phyloP scores from a whole-genome alignment of 2,797 vertebrate species.

The Kryptolebias ocellatus region DNA sequence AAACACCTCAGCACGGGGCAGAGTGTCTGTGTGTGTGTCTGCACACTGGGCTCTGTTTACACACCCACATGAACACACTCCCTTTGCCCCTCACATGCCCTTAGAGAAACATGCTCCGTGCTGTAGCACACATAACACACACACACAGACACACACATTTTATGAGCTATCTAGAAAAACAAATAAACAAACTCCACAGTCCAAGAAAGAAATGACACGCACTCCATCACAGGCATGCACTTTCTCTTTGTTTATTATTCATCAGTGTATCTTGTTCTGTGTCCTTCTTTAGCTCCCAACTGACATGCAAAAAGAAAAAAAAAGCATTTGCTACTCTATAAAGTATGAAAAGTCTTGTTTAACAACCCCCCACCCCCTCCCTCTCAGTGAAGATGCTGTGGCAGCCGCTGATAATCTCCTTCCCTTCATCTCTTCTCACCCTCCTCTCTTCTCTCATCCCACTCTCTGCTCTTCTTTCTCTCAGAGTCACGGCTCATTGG shows the following conservation, averaged over 20 bases:
- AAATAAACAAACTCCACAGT: slow-evolving; percentile 63
- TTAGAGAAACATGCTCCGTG: slow-evolving; percentile 36
- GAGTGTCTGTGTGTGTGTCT: slow-evolving; percentile 27
- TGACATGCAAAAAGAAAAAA: slow-evolving; percentile 2
- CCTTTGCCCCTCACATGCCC: slow-evolving; percentile 51
- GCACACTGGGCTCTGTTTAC: slow-evolving; percentile 45
- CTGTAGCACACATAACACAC: slow-evolving; percentile 19
- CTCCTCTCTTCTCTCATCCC: slow-evolving; percentile 68
- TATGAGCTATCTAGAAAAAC: slow-evolving; percentile 55
- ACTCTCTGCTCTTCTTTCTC: slow-evolving; percentile 77
- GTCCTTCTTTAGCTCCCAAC: slow-evolving; percentile 6
- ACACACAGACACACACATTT: slow-evolving; percentile 31
- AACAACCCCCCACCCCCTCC: slow-evolving; percentile 4
- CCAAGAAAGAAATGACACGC: slow-evolving; percentile 15
- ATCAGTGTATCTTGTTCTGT: slow-evolving; percentile 6
- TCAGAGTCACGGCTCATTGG: slow-evolving; percentile 81
- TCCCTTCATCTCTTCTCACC: slow-evolving; percentile 65
- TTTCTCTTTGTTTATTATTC: slow-evolving; percentile 39
- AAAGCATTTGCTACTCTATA: not conserved
- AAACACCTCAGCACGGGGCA: slow-evolving; percentile 56
- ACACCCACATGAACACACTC: slow-evolving; percentile 56
- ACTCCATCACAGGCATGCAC: slow-evolving; percentile 20
- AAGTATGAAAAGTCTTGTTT: not conserved
- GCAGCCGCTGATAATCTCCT: slow-evolving; percentile 47
- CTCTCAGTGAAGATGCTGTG: slow-evolving; percentile 54